A percentile compares a stretch with the other conserved stretches of the same genome.
Conservation (phyloP, 2,797 vertebrate genomes). For the Xenentodon cancila region DNA sequence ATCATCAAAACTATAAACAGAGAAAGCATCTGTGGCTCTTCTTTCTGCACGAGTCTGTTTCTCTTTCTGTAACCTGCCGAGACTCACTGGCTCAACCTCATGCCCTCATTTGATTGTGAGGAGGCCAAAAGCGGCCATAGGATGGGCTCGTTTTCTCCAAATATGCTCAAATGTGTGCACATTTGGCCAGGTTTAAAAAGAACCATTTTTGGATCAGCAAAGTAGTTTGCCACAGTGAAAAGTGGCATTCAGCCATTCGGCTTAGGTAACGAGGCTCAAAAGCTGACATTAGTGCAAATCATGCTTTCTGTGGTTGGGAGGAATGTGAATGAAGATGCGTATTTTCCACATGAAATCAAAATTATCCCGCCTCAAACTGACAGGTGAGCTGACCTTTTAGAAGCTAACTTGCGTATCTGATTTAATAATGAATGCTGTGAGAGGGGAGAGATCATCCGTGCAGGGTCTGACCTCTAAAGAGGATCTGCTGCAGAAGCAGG, state of each 20-base stretch:
- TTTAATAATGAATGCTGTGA: slow-evolving; percentile 68
- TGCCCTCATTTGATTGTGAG: slow-evolving; percentile 68
- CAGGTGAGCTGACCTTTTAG: slow-evolving; percentile 73
- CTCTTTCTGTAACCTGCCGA: slow-evolving; percentile 54
- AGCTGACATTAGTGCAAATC: slow-evolving; percentile 58
- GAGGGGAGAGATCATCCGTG: slow-evolving; percentile 36
- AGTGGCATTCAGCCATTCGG: slow-evolving; percentile 42
- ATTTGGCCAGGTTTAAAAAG: slow-evolving; percentile 42
- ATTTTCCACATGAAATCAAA: slow-evolving; percentile 60
- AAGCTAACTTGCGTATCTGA: slow-evolving; percentile 61
- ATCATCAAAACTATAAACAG: slow-evolving; percentile 65
- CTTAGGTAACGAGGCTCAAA: slow-evolving; percentile 55
- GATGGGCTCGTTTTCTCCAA: slow-evolving; percentile 21
- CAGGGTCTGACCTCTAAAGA: slow-evolving; percentile 64
- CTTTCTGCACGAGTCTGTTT: slow-evolving; percentile 33
- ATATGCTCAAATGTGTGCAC: slow-evolving; percentile 16
- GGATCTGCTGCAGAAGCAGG: slow-evolving; percentile 49
- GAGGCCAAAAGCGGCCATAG: slow-evolving; percentile 57
- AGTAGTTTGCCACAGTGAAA: slow-evolving; percentile 45
- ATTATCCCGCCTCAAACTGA: slow-evolving; percentile 33
- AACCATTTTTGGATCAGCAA: slow-evolving; percentile 33
- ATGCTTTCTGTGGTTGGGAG: slow-evolving; percentile 23
- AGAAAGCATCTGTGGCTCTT: slow-evolving; percentile 65
- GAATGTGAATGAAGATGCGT: slow-evolving; percentile 27
- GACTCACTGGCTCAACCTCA: slow-evolving; percentile 62